A percentile compares a stretch with the other conserved stretches of the same genome.
Evolutionary conservation across 2,888 invertebrate genomes (phyloP).

Genomic region (Campoplex capitator): DNA sequence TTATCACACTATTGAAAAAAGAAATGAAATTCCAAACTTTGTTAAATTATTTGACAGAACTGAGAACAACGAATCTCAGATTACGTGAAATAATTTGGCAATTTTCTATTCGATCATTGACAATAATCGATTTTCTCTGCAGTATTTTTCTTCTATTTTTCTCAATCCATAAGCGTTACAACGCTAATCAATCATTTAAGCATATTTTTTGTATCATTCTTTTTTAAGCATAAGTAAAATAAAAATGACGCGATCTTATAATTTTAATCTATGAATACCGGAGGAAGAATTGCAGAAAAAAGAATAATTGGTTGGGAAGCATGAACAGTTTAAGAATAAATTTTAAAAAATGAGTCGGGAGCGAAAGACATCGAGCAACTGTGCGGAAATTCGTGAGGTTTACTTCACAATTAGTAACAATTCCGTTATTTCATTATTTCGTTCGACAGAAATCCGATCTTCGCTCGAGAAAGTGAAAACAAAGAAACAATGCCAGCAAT

Average conservation of each 20-base stretch:
- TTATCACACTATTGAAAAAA: neutral
- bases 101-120: neutral
- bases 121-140: no score
- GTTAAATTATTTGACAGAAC: neutral
- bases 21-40: neutral
- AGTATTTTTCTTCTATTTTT: no score
- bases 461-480: neutral
- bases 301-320: neutral
- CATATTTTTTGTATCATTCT: neutral
- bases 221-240: neutral
- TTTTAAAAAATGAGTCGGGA: neutral
- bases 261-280: neutral
- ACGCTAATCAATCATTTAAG: neutral
- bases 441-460: neutral
- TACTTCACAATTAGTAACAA: constrained; percentile 6
- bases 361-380: constrained; percentile 52
- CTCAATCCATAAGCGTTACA: no score
- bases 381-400: constrained; percentile 2
- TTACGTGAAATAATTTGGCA: neutral
- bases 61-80: neutral
- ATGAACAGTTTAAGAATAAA: neutral
- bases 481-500: neutral
- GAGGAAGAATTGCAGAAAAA: neutral
- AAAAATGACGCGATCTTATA: neutral
- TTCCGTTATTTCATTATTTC: constrained; percentile 1